Conservation (phyloP, 2,797 vertebrate genomes). For the Hirundo rustica region DNA sequence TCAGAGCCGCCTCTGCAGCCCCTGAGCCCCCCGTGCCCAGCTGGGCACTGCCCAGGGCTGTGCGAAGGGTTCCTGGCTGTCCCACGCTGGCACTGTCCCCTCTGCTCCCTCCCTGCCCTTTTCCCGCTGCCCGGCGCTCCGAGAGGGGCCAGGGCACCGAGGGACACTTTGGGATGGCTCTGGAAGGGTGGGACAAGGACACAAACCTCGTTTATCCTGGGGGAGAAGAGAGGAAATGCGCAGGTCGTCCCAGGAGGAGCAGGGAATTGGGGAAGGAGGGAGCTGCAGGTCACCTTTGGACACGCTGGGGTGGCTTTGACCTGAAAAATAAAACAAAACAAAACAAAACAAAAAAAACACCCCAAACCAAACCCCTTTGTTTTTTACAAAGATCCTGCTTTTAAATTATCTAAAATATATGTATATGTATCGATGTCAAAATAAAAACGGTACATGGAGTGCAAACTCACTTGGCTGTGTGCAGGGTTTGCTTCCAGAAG, state of each 20-base stretch:
- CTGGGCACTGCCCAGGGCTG: neutral
- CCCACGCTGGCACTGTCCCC: neutral
- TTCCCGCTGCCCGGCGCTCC: too few species aligned
- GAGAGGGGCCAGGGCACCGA: neutral
- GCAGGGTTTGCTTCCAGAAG: neutral
- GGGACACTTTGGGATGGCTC: neutral
- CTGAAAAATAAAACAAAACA: neutral
- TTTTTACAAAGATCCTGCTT: neutral
- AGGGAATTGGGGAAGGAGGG: neutral
- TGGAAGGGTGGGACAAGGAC: neutral
- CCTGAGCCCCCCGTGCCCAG: neutral
- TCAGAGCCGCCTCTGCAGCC: neutral
- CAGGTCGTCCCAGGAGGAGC: neutral
- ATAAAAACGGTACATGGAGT: slow-evolving; percentile 46
- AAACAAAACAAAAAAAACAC: too few species aligned
- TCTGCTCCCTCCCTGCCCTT: neutral
- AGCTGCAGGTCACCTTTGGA: neutral
- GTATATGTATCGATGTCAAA: neutral
- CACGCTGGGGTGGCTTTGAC: neutral
- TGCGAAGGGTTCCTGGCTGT: neutral
- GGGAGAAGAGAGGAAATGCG: neutral
- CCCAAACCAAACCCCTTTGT: neutral
- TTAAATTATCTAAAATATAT: slow-evolving; percentile 38
- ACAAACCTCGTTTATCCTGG: neutral
- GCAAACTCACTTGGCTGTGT: neutral